Conservation (phyloP, 1,140 invertebrate genomes). For the Paralvinella palmiformis region DNA sequence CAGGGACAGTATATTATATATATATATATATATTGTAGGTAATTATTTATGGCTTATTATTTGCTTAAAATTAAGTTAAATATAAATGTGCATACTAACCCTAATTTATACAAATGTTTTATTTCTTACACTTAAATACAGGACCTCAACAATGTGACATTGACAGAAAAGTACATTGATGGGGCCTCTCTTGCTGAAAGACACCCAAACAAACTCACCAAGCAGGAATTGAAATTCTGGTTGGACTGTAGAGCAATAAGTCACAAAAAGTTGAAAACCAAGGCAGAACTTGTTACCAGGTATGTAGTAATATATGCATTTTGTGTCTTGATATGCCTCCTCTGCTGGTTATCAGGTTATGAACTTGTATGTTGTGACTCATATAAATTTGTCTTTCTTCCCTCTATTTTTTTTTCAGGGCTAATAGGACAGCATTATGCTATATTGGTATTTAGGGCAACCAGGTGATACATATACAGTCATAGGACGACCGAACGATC, state of each 20-base stretch:
- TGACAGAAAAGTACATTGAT: not conserved
- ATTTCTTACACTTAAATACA: too few relatives aligned
- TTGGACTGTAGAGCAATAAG: not conserved
- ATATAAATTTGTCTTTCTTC: not conserved
- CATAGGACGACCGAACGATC: too few relatives aligned
- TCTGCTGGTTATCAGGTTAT: not conserved
- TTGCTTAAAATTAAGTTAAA: too few relatives aligned
- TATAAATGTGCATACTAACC: too few relatives aligned
- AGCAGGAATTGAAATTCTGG: not conserved
- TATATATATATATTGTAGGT: too few relatives aligned
- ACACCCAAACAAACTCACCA: not conserved
- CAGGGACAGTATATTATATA: too few relatives aligned
- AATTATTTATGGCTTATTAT: too few relatives aligned
- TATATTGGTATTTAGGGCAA: too few relatives aligned
- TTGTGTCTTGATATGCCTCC: not conserved
- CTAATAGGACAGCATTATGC: not conserved
- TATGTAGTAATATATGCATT: not conserved
- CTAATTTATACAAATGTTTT: too few relatives aligned
- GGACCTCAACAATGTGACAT: too few relatives aligned
- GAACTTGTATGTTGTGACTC: not conserved
- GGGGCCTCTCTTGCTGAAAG: not conserved
- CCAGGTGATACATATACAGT: too few relatives aligned
- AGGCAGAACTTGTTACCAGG: not conserved
- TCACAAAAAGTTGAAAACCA: slow-evolving; percentile 5
- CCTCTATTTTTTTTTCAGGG: not conserved